Conservation (phyloP, 2,113 vertebrate species). For the Cynopterus brachyotis region DNA sequence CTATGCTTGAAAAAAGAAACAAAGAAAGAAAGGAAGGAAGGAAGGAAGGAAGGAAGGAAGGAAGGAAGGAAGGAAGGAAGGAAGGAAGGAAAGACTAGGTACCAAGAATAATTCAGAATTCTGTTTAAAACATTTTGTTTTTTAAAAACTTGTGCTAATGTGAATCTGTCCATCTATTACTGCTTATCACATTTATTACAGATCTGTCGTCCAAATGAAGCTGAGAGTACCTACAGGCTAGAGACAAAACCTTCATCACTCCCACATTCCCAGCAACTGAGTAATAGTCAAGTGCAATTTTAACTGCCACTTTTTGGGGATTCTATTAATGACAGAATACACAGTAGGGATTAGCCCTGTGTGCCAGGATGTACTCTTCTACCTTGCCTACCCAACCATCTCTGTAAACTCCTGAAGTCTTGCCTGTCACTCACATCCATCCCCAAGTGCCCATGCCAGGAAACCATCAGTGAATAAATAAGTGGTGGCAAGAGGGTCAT, state of each 20-base stretch:
- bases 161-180: background rate
- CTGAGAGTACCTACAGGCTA: background rate
- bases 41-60: too few species aligned
- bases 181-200: background rate
- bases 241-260: background rate
- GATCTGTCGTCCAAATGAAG: background rate
- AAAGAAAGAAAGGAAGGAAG: too few species aligned
- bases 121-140: background rate
- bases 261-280: background rate
- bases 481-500: conserved; percentile 54
- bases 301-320: background rate
- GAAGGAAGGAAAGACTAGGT: background rate
- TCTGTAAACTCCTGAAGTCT: background rate
- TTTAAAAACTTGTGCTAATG: background rate
- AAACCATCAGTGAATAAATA: conserved; percentile 33
- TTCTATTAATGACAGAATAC: background rate
- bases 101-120: background rate
- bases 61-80: too few species aligned
- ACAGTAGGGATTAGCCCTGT: background rate
- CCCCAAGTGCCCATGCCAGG: background rate
- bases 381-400: background rate
- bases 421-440: background rate
- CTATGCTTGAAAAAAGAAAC: background rate
- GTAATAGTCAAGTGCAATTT: background rate
- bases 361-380: background rate